Conservation (phyloP, 1,140 invertebrate species). For the Liolophura sinensis region DNA sequence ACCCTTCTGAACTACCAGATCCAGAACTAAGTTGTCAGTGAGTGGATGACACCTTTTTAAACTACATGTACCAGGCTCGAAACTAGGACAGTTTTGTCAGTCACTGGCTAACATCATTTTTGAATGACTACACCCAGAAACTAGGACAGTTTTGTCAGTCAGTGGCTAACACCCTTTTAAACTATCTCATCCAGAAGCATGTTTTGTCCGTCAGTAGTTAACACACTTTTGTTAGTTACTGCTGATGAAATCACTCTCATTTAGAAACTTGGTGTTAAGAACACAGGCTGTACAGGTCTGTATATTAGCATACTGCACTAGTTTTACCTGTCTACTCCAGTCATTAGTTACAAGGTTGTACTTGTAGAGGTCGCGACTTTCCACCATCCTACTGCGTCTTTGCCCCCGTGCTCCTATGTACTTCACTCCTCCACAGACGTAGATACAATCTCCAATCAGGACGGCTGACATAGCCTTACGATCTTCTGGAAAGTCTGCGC, state of each 20-base stretch:
- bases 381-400: constrained; percentile 25
- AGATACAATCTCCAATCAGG: constrained; percentile 25
- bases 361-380: constrained; percentile 38
- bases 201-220: too few relatives aligned
- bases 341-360: constrained; percentile 27
- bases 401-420: constrained; percentile 15
- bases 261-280: constrained; percentile 35
- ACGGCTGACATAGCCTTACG: constrained; percentile 28
- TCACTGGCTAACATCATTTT: too few relatives aligned
- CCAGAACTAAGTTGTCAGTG: too few relatives aligned
- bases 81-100: too few relatives aligned
- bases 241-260: constrained; percentile 37
- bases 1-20: too few relatives aligned
- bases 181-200: too few relatives aligned
- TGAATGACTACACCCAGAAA: too few relatives aligned
- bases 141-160: too few relatives aligned
- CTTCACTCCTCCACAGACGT: constrained; percentile 38
- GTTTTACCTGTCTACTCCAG: constrained; percentile 32
- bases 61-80: too few relatives aligned
- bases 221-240: too few relatives aligned
- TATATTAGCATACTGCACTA: constrained; percentile 36
- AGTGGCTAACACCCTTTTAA: too few relatives aligned
- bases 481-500: constrained; percentile 42
- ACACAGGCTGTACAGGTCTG: constrained; percentile 23
- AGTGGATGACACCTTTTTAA: too few relatives aligned